These are phyloP conservation scores for Cirrhinus mrigala DNA, from an alignment of 2,797 vertebrate genomes.

Conservation along the genomic window DNA sequence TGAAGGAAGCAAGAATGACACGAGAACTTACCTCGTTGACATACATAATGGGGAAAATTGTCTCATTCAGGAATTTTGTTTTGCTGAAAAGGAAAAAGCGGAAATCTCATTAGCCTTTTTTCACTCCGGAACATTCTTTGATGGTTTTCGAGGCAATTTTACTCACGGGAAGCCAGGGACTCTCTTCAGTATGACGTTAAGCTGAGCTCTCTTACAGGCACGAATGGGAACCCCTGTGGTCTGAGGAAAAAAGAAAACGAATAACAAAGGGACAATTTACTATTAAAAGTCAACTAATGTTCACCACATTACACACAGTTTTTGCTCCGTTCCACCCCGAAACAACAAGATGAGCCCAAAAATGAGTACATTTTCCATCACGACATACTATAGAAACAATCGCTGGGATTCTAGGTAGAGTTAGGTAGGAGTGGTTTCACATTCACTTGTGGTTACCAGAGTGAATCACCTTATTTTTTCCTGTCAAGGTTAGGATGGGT, in stretches of 20 bases:
- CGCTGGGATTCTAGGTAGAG: not conserved
- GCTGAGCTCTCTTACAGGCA: slow-evolving; percentile 84
- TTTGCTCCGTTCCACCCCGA: not conserved
- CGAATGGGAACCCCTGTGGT: slow-evolving; percentile 83
- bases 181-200: slow-evolving; percentile 82
- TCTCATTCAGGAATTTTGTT: slow-evolving; percentile 78
- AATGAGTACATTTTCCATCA: not conserved
- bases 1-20: not conserved
- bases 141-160: not conserved
- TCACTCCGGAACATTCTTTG: not conserved
- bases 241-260: slow-evolving; percentile 64
- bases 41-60: slow-evolving; percentile 86
- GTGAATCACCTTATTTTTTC: not conserved
- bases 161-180: slow-evolving; percentile 83
- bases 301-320: not conserved
- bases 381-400: not conserved
- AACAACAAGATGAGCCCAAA: not conserved
- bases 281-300: not conserved
- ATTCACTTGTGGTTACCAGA: not conserved
- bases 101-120: not conserved
- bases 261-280: not conserved
- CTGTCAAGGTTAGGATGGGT: not conserved
- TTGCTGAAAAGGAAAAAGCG: slow-evolving; percentile 62
- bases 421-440: not conserved
- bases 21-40: slow-evolving; percentile 81